phyloP scores from a whole-genome alignment of 2,113 vertebrate species.

The Xiphophorus couchianus region DNA sequence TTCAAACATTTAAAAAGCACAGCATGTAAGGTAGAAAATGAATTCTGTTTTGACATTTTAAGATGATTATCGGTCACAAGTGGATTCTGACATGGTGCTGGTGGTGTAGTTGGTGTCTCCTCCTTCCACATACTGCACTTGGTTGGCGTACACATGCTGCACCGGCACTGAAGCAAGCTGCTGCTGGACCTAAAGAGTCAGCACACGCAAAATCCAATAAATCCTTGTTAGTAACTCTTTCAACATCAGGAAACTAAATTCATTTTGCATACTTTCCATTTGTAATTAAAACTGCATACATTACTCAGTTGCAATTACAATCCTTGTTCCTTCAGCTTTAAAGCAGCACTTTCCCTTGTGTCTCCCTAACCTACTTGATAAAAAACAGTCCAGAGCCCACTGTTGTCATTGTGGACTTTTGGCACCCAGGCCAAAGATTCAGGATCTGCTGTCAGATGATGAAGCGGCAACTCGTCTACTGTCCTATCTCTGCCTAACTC shows the following conservation, averaged over 20 bases:
- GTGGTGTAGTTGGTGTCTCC: slow-evolving; percentile 88
- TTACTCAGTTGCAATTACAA: not conserved
- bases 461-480: slow-evolving; percentile 40
- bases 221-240: slow-evolving; percentile 16
- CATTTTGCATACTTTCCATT: not conserved
- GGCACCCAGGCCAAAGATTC: slow-evolving; percentile 23
- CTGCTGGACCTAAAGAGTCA: slow-evolving; percentile 80
- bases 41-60: not conserved
- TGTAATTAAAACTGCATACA: not conserved
- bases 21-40: not conserved
- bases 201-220: slow-evolving; percentile 19
- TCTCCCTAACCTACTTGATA: slow-evolving; percentile 71
- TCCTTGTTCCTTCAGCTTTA: slow-evolving; percentile 12
- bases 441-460: slow-evolving; percentile 30
- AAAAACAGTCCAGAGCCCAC: slow-evolving; percentile 3
- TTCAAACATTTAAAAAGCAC: slow-evolving; percentile 1
- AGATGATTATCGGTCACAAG: slow-evolving; percentile 45
- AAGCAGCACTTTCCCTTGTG: slow-evolving; percentile 17
- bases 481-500: slow-evolving; percentile 46
- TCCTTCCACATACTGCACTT: slow-evolving; percentile 93
- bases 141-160: slow-evolving; percentile 90
- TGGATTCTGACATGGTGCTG: slow-evolving; percentile 86
- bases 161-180: slow-evolving; percentile 90
- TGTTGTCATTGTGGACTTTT: slow-evolving; percentile 7
- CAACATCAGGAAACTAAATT: not conserved